Evolutionary conservation across 53 echinoderm and acorn worm species (phyloP).

Genomic region (Crossaster papposus): DNA sequence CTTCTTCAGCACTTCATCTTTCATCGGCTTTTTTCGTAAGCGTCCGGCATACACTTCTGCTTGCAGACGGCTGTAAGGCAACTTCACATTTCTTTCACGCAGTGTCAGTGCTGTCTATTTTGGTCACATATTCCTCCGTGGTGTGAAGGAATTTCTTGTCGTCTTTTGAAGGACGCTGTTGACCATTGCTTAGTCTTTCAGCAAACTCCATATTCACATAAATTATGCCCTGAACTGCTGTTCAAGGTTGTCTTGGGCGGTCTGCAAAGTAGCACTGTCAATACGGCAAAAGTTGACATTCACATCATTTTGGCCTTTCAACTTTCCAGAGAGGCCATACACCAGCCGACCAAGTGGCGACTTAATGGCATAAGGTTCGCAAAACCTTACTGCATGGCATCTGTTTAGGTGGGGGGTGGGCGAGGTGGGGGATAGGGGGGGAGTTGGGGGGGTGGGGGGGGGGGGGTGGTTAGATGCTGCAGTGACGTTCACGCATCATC

Average conservation of each 20-base stretch:
- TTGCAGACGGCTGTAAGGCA: constrained; percentile 60
- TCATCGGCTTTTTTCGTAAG: constrained; percentile 55
- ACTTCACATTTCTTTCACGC: constrained; percentile 49
- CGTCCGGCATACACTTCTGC: constrained; percentile 39
- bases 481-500: constrained; percentile 69
- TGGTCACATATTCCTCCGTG: constrained; percentile 59
- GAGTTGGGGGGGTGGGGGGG: too few relatives aligned
- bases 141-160: constrained; percentile 67
- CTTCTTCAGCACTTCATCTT: constrained; percentile 32
- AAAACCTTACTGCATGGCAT: constrained; percentile 34
- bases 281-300: constrained; percentile 55
- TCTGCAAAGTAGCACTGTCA: constrained; percentile 12
- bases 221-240: constrained; percentile 50
- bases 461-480: constrained; percentile 54
- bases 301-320: constrained; percentile 28
- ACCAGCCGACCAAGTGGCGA: constrained; percentile 69
- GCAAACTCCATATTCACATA: constrained; percentile 58
- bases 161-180: constrained; percentile 54
- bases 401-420: too few relatives aligned
- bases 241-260: constrained; percentile 41
- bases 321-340: constrained; percentile 44
- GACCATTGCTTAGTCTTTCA: constrained; percentile 55
- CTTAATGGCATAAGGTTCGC: constrained; percentile 67
- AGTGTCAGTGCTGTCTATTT: constrained; percentile 53
- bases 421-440: too few relatives aligned